phyloP scores from a whole-genome alignment of 2,888 invertebrate species.

The Dasysyrphus tricinctus region DNA sequence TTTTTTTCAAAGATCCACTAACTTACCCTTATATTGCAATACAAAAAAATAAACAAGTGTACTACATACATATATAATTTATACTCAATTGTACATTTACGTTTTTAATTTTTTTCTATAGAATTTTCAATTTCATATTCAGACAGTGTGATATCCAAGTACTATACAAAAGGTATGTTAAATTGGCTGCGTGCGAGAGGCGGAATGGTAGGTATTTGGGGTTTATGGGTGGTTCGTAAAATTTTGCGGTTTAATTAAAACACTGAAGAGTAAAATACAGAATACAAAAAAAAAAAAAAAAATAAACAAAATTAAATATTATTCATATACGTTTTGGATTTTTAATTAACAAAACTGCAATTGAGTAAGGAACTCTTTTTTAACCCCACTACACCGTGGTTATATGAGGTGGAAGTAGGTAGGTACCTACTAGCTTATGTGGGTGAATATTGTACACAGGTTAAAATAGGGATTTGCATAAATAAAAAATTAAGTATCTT shows the following conservation, averaged over 20 bases:
- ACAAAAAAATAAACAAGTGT: neutral
- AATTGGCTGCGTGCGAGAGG: conserved; percentile 54
- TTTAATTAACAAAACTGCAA: conserved; percentile 62
- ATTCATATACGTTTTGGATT: conserved; percentile 68
- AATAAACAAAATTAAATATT: conserved; percentile 10
- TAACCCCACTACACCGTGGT: neutral
- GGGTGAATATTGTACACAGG: neutral
- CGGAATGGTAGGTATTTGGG: neutral
- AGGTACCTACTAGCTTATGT: neutral
- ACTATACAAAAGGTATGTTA: conserved; percentile 44
- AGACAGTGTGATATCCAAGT: conserved; percentile 53
- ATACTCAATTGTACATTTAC: neutral
- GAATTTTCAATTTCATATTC: conserved; percentile 66
- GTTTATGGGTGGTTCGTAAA: conserved; percentile 10
- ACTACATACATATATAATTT: neutral
- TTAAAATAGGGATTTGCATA: conserved; percentile 33
- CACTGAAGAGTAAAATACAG: conserved; percentile 29
- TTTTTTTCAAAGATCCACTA: neutral
- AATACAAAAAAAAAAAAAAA: neutral
- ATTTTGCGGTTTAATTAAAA: conserved; percentile 73
- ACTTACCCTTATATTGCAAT: neutral
- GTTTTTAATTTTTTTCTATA: conserved; percentile 33
- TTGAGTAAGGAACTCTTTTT: conserved; percentile 15
- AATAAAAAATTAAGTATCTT: conserved; percentile 21
- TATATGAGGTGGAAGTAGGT: conserved; percentile 5